Evolutionary conservation across 2,113 vertebrate genomes (phyloP), one percentile per base, ranked within the genome.

Genomic region (Lampris incognitus): DNA sequence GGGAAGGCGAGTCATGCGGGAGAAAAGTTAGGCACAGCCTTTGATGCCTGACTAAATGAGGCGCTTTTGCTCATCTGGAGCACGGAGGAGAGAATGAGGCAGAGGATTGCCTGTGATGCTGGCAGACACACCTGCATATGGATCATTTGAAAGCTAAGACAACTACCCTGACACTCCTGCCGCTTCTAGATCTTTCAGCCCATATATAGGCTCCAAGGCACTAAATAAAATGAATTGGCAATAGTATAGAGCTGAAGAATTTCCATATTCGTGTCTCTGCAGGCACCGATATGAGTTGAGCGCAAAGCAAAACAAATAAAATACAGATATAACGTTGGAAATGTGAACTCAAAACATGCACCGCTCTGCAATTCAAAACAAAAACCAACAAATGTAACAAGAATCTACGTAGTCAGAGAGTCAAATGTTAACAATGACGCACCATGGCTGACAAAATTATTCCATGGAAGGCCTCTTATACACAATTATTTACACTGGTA

Each of bases 11-110:
- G 84, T 89, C 89, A 88, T 89, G 56, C 79, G 89, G 89, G 90
- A 89, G 81, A 87, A 85, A 89, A 90, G 87, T 89, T 88, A 87
- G 85, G 88, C 85, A 82, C 74, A 57, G 89, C 67, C 88, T 92
- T 92, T 93, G 90, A 93, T 92, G 92, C 89, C 70, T 68, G 78
- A 88, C 85, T 89, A 93, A 92, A 93, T 92, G 74, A 93, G 91
- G 86, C 65, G 39, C 87, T 86, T 87, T 90, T 66, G 85, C 88
- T 90, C 85, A 85, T 86, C 76, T 89, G 73, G 83, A 84, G 78
- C 82, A 69, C 64, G 74, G 81, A 85, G 75, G 64, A 87, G 84
- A 84, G 80, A 86, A 80, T 71, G 41, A 87, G 79, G 42, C 44
- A 83, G 67, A 80, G 67, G 87, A 85, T 24, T 81, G 81, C 67